phyloP scores from a whole-genome alignment of 2,113 vertebrate species.

The Sphyrna mokarran region DNA sequence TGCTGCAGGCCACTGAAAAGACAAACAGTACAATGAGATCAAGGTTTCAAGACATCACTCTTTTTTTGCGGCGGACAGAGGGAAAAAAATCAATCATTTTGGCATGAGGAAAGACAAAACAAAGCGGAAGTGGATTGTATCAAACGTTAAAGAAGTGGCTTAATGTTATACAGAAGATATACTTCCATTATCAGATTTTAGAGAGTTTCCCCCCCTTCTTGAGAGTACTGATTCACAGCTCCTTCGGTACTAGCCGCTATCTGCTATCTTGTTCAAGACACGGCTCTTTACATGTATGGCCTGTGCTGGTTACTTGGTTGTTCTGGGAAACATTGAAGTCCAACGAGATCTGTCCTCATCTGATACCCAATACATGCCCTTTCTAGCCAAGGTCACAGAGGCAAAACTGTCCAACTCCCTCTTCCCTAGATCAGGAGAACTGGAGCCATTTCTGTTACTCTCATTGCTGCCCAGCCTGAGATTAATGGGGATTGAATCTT shows the following conservation, averaged over 20 bases:
- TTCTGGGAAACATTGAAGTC: background rate
- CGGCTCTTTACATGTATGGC: background rate
- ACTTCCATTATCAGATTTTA: slow-evolving; percentile 14
- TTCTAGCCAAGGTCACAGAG: background rate
- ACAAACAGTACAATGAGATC: slow-evolving; percentile 43
- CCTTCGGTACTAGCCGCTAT: background rate
- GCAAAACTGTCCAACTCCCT: background rate
- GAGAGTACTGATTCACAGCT: background rate
- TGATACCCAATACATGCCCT: background rate
- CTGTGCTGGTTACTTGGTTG: background rate
- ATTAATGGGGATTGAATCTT: background rate
- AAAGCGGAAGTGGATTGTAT: slow-evolving; percentile 34
- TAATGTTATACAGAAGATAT: slow-evolving; percentile 22
- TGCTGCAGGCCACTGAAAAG: slow-evolving; percentile 77
- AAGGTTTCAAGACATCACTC: slow-evolving; percentile 36
- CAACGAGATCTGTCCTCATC: background rate
- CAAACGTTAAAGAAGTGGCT: slow-evolving; percentile 25
- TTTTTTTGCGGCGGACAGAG: background rate
- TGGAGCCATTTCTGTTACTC: background rate
- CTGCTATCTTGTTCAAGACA: background rate
- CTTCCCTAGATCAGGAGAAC: background rate
- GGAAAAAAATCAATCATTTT: slow-evolving; percentile 34
- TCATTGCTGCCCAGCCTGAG: background rate
- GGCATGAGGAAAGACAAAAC: slow-evolving; percentile 36
- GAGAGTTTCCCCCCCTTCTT: background rate